Evolutionary conservation across 2,797 vertebrate genomes (phyloP).

Genomic region (Lemur catta): DNA sequence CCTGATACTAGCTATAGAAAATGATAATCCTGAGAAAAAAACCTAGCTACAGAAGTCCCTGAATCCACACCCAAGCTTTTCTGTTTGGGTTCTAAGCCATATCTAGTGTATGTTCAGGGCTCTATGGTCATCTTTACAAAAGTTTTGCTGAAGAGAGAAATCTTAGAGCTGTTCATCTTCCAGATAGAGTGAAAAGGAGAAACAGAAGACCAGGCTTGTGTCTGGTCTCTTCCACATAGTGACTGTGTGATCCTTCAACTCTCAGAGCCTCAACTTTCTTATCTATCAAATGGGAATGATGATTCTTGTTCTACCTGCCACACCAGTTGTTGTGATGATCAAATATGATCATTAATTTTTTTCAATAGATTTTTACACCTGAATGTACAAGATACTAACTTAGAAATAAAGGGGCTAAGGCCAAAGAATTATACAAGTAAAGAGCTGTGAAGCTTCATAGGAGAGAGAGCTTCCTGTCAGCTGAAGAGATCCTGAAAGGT

Average conservation of each 20-base stretch:
- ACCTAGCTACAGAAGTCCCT: neutral
- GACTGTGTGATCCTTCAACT: neutral
- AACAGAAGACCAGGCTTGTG: neutral
- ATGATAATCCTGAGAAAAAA: neutral
- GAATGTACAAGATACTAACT: neutral
- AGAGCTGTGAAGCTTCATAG: neutral
- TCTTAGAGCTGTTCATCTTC: neutral
- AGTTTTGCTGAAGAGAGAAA: conserved; percentile 11
- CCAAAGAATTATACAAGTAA: neutral
- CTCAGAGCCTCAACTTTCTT: neutral
- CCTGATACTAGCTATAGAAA: neutral
- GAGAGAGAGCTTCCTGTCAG: neutral
- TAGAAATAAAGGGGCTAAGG: neutral
- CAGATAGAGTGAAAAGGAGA: neutral
- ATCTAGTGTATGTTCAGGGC: neutral
- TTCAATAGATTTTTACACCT: neutral
- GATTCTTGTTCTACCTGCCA: neutral
- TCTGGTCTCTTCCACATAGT: neutral
- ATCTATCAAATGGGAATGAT: neutral
- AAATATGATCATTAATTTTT: conserved; percentile 14
- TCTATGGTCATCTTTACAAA: neutral
- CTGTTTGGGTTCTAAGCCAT: neutral
- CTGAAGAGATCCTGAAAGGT: neutral
- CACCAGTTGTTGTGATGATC: neutral
- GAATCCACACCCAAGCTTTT: neutral